Evolutionary conservation across 1,140 invertebrate genomes (phyloP).

Genomic region (Neocloeon triangulifer): DNA sequence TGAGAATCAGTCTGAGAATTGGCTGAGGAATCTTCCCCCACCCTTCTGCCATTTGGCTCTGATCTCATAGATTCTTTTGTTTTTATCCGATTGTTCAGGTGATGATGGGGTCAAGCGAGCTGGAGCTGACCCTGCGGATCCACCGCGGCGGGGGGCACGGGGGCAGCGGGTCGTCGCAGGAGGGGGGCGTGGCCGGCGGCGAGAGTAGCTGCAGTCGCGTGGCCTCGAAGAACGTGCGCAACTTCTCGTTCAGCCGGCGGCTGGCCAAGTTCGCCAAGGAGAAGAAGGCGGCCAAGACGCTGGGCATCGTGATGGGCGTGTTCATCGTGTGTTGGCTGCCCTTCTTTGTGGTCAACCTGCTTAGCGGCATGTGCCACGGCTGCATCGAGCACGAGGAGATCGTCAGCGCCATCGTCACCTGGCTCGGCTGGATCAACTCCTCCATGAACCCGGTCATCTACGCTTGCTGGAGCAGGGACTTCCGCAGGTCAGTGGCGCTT

Average conservation of each 20-base stretch:
- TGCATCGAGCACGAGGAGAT: constrained; percentile 76
- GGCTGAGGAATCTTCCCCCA: no score
- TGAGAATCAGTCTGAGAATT: no score
- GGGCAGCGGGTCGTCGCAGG: background rate
- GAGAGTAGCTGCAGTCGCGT: constrained; percentile 7
- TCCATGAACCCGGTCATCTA: constrained; percentile 96
- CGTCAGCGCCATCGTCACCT: constrained; percentile 82
- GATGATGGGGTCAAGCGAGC: constrained; percentile 51
- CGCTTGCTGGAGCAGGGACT: constrained; percentile 88
- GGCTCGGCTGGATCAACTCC: constrained; percentile 98
- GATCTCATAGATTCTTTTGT: no score
- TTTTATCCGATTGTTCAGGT: no score
- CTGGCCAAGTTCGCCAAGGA: constrained; percentile 83
- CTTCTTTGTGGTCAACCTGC: constrained; percentile 90
- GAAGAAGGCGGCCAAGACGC: constrained; percentile 86
- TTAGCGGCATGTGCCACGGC: constrained; percentile 70
- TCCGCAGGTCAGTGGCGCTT: constrained; percentile 52
- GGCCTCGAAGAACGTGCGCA: constrained; percentile 22
- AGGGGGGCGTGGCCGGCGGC: constrained; percentile 11
- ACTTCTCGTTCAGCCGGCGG: constrained; percentile 73
- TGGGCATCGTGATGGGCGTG: constrained; percentile 92
- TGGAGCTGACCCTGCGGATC: constrained; percentile 67
- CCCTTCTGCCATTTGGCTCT: no score
- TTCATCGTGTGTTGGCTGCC: constrained; percentile 97
- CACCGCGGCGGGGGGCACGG: constrained; percentile 47